These are phyloP conservation scores for Eospalax fontanierii DNA, from an alignment of 2,797 vertebrate genomes.

Conservation along the genomic window DNA sequence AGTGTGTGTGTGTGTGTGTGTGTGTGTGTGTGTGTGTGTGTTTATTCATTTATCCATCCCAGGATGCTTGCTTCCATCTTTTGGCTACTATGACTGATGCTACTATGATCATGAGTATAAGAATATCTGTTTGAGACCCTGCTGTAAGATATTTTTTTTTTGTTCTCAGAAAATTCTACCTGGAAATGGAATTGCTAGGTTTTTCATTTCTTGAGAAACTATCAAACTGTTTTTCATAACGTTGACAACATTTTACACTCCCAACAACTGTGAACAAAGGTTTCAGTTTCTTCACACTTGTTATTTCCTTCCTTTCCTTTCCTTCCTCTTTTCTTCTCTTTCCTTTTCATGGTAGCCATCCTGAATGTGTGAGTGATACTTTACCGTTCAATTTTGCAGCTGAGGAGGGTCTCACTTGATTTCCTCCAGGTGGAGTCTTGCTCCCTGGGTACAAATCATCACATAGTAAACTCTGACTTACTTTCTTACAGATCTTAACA, in stretches of 20 bases:
- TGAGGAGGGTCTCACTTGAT: not conserved
- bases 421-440: not conserved
- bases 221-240: not conserved
- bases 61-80: not conserved
- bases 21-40: not conserved
- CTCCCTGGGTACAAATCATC: not conserved
- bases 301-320: not conserved
- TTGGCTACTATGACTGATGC: not conserved
- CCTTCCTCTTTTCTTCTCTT: not conserved
- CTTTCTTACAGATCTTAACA: too few relatives aligned
- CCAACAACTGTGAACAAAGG: not conserved
- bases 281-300: not conserved
- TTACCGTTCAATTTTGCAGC: not conserved
- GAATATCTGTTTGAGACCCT: not conserved
- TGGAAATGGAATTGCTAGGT: slow-evolving; percentile 8
- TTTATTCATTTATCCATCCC: not conserved
- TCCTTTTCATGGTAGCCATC: not conserved
- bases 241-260: not conserved
- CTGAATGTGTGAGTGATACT: not conserved
- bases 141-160: not conserved
- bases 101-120: not conserved
- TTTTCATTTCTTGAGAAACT: not conserved
- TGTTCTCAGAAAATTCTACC: too few relatives aligned
- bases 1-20: not conserved
- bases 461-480: not conserved